A percentile compares a stretch with the other conserved stretches of the same genome.
Conservation (phyloP, 1,140 invertebrate genomes). For the Holotrichia oblita region DNA sequence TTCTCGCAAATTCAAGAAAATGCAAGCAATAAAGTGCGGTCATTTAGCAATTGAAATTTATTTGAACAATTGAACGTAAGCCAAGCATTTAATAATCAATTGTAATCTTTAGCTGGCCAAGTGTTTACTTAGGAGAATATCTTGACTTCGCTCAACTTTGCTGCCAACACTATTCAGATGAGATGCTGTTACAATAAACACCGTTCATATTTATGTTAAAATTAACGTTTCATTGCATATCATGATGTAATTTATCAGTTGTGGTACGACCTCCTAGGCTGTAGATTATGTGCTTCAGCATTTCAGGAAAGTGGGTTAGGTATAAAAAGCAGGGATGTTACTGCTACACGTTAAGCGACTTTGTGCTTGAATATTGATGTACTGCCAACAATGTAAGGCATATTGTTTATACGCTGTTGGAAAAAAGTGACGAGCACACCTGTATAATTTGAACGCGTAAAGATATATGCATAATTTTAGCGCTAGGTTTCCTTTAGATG, state of each 20-base stretch:
- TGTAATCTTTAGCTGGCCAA: not conserved
- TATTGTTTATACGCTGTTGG: no score
- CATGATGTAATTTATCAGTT: constrained; percentile 20
- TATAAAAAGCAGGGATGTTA: not conserved
- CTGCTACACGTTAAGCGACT: no score
- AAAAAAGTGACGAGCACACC: no score
- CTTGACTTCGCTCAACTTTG: not conserved
- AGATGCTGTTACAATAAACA: not conserved
- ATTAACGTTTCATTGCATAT: not conserved
- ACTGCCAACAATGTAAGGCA: no score
- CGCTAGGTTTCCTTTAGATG: no score
- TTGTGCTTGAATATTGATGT: no score
- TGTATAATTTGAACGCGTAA: no score
- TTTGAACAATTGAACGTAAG: constrained; percentile 26
- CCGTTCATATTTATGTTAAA: not conserved
- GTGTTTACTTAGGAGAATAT: not conserved
- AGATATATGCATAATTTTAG: no score
- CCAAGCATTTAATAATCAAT: constrained; percentile 25
- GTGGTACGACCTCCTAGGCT: not conserved
- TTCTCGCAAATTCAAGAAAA: not conserved
- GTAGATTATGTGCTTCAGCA: not conserved
- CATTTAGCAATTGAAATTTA: constrained; percentile 20
- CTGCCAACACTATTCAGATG: not conserved
- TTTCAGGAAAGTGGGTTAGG: not conserved
- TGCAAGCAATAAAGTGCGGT: not conserved